Conservation (phyloP, 1,140 invertebrate genomes). For the Zaprionus vittiger region DNA sequence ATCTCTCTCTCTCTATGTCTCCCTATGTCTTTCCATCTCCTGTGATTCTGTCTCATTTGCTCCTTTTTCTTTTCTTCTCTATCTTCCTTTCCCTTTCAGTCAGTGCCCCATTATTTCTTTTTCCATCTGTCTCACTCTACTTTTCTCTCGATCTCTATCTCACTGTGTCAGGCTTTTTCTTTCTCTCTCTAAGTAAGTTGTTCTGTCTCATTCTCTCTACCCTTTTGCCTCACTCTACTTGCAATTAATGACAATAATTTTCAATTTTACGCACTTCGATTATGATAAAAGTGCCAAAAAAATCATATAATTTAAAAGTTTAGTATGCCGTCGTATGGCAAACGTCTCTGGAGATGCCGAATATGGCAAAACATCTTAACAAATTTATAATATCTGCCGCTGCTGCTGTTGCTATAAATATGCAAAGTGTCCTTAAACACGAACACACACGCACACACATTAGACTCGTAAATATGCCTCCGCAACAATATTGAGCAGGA, state of each 20-base stretch:
- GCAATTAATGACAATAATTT: constrained; percentile 3
- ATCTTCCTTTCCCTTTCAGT: too few species aligned
- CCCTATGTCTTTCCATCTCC: too few species aligned
- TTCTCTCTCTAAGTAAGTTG: too few species aligned
- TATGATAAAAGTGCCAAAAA: neutral
- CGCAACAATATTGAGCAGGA: constrained; percentile 58
- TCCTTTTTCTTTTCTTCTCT: too few species aligned
- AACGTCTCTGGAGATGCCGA: constrained; percentile 6
- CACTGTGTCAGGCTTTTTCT: too few species aligned
- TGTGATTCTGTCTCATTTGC: too few species aligned
- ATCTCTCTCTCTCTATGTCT: too few species aligned
- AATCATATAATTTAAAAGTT: constrained; percentile 6
- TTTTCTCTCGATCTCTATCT: too few species aligned
- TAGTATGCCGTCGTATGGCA: constrained; percentile 1
- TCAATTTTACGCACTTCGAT: neutral
- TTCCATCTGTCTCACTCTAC: rapidly evolving
- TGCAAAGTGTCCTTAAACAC: constrained; percentile 42
- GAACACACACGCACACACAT: constrained; percentile 22
- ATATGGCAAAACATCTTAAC: constrained; percentile 35
- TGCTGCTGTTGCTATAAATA: constrained; percentile 39
- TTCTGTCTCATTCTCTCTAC: too few species aligned
- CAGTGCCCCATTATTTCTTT: too few species aligned
- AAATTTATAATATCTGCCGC: constrained; percentile 39
- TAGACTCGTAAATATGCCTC: constrained; percentile 67
- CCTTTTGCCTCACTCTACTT: neutral